Evolutionary conservation across 2,888 invertebrate genomes (phyloP).

Genomic region (Andrena praecox): DNA sequence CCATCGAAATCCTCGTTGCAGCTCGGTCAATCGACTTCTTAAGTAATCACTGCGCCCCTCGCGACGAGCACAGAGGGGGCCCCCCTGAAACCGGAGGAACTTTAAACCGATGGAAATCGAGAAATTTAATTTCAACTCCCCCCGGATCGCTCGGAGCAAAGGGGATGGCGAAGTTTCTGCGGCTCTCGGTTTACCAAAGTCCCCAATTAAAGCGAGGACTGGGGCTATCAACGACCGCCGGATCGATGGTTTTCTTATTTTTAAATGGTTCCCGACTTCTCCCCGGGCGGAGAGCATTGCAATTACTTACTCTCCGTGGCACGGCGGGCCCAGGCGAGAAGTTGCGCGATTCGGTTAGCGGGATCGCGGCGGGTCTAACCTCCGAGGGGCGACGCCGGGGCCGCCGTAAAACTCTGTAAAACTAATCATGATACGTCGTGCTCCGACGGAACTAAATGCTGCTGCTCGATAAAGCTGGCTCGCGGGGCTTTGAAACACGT

Average conservation of each 20-base stretch:
- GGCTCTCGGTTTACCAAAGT: neutral
- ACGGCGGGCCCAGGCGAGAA: slow-evolving; percentile 9
- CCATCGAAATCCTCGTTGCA: neutral
- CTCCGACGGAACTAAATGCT: slow-evolving; percentile 37
- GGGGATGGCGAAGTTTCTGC: neutral
- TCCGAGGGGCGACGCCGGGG: slow-evolving; percentile 1
- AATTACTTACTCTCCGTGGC: neutral
- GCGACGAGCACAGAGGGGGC: neutral
- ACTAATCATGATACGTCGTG: slow-evolving; percentile 44
- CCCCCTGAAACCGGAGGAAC: neutral
- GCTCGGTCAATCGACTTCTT: slow-evolving; percentile 8
- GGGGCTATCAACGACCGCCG: too few species aligned
- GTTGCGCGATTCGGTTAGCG: neutral
- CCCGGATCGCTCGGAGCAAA: too few species aligned
- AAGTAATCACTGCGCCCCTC: neutral
- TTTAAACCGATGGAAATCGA: neutral
- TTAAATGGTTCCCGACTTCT: neutral
- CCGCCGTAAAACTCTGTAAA: slow-evolving; percentile 10
- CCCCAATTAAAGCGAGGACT: neutral
- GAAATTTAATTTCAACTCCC: neutral
- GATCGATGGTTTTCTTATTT: neutral
- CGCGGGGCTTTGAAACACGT: slow-evolving; percentile 52
- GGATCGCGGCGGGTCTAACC: neutral
- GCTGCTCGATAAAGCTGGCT: slow-evolving; percentile 43
- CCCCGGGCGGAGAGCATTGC: neutral